Conservation (phyloP, 2,113 vertebrate species). For the Dasyprocta punctata region DNA sequence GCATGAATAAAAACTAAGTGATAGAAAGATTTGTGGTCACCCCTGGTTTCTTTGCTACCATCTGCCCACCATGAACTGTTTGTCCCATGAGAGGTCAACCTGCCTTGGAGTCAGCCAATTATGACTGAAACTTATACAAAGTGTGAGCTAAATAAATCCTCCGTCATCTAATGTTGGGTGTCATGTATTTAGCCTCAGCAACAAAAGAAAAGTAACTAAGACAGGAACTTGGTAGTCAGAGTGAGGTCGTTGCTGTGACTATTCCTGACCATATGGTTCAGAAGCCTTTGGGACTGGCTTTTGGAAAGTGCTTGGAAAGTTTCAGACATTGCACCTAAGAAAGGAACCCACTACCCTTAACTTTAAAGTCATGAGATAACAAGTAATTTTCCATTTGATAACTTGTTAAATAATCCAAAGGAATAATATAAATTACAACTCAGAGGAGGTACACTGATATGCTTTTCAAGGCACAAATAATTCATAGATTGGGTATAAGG, state of each 20-base stretch:
- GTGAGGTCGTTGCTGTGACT: background rate
- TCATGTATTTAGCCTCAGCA: background rate
- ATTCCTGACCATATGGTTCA: background rate
- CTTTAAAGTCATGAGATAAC: background rate
- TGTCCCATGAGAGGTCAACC: background rate
- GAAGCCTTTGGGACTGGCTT: background rate
- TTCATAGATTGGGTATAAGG: background rate
- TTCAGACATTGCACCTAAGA: background rate
- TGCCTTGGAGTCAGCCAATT: background rate
- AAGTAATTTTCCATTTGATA: background rate
- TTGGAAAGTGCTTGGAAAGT: background rate
- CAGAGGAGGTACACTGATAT: background rate
- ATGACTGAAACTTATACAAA: background rate
- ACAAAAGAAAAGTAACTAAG: background rate
- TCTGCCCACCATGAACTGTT: background rate
- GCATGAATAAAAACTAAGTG: background rate
- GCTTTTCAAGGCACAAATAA: background rate
- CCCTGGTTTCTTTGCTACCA: background rate
- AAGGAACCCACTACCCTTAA: background rate
- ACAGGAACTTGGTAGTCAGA: background rate
- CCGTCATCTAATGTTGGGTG: background rate
- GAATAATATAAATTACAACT: background rate
- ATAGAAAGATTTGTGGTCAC: background rate
- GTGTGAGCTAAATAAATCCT: background rate
- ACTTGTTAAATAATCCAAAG: background rate